A percentile compares a stretch with the other conserved stretches of the same genome.
These are phyloP conservation scores for Lobophora halterata DNA, from an alignment of 2,888 invertebrate species.

Conservation along the genomic window DNA sequence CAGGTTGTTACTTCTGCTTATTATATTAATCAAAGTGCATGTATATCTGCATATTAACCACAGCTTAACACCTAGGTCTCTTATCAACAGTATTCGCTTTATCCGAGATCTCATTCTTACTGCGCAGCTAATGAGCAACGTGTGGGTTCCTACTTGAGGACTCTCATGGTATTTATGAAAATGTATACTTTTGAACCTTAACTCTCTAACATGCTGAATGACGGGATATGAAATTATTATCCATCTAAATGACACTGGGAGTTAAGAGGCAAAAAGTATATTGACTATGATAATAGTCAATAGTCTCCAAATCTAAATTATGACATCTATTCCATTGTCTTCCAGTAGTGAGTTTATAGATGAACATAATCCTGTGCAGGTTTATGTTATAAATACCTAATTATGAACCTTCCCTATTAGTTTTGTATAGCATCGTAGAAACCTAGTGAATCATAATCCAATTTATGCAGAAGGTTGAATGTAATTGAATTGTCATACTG, in stretches of 20 bases:
- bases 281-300: too few relatives aligned
- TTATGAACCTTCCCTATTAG: too few relatives aligned
- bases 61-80: constrained; percentile 38
- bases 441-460: constrained; percentile 12
- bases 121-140: constrained; percentile 73
- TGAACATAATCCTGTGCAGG: too few relatives aligned
- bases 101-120: constrained; percentile 75
- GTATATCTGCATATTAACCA: constrained; percentile 32
- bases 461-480: constrained; percentile 2
- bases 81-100: constrained; percentile 70
- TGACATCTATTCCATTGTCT: too few relatives aligned
- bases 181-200: neutral
- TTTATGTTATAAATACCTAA: too few relatives aligned
- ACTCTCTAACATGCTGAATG: too few relatives aligned
- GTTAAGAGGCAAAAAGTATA: too few relatives aligned
- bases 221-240: too few relatives aligned
- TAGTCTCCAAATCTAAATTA: too few relatives aligned
- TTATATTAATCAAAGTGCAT: constrained; percentile 18
- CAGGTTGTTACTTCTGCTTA: constrained; percentile 14
- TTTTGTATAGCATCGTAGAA: constrained; percentile 7
- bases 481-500: too few relatives aligned
- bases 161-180: constrained; percentile 73
- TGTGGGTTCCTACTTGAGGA: constrained; percentile 74
- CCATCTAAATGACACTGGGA: too few relatives aligned
- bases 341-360: too few relatives aligned